Percentiles rank a stretch among this genome's conserved stretches.
These are phyloP conservation scores for Tauraco erythrolophus DNA, from an alignment of 2,113 vertebrate species.

Conservation along the genomic window DNA sequence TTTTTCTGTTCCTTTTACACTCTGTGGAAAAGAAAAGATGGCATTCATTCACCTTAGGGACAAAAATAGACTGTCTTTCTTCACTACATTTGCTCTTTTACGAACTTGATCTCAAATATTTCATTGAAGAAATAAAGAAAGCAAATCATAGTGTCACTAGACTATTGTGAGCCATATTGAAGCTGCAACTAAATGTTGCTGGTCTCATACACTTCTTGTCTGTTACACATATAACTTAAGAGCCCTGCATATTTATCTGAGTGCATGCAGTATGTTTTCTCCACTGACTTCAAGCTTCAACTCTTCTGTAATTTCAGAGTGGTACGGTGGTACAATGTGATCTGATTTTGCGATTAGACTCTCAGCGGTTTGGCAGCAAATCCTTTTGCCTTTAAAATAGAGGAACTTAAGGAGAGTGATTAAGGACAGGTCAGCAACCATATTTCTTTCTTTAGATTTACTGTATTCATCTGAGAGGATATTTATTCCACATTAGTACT, in stretches of 20 bases:
- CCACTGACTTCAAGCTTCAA: background rate
- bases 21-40: background rate
- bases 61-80: background rate
- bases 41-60: background rate
- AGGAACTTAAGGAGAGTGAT: background rate
- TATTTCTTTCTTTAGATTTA: background rate
- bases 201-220: background rate
- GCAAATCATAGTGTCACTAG: background rate
- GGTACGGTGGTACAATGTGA: background rate
- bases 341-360: background rate
- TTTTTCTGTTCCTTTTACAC: background rate
- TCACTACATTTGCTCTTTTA: background rate
- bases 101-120: background rate
- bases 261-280: background rate
- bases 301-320: background rate
- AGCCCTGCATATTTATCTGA: background rate
- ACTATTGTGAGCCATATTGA: background rate
- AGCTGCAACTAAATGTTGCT: background rate
- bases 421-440: background rate
- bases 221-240: background rate
- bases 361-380: background rate
- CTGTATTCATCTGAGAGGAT: background rate
- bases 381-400: background rate
- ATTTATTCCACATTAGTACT: background rate
- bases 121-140: background rate